Conservation (phyloP, 2,888 invertebrate species). For the Rhingia campestris region DNA sequence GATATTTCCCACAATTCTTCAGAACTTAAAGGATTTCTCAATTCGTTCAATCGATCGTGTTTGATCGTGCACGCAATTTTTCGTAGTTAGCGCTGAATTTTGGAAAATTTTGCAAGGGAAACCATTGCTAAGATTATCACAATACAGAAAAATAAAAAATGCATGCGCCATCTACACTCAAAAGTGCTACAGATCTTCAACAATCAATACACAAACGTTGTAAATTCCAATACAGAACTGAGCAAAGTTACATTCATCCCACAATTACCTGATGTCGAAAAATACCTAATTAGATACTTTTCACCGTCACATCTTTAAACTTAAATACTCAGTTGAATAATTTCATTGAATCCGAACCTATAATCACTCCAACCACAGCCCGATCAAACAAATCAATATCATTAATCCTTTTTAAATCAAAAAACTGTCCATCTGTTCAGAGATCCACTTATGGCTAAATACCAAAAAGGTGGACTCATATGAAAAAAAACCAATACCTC, state of each 20-base stretch:
- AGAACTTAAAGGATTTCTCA: too few species aligned
- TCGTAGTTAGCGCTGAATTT: too few species aligned
- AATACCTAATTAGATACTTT: constrained; percentile 33
- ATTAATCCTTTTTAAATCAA: constrained; percentile 67
- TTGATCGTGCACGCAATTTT: too few species aligned
- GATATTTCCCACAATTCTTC: too few species aligned
- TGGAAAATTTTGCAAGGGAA: too few species aligned
- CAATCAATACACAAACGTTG: too few species aligned
- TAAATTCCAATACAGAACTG: too few species aligned
- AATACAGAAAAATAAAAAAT: too few species aligned
- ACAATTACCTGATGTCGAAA: not conserved
- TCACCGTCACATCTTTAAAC: constrained; percentile 20
- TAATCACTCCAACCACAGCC: constrained; percentile 62
- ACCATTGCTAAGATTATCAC: too few species aligned
- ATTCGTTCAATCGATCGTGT: too few species aligned
- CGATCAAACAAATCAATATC: constrained; percentile 67
- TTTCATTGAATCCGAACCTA: constrained; percentile 52
- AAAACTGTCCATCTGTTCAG: constrained; percentile 63
- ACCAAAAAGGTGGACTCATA: not conserved
- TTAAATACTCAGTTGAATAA: constrained; percentile 32
- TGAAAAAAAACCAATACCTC: constrained; percentile 23
- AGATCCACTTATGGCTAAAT: constrained; percentile 41
- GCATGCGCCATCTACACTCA: too few species aligned
- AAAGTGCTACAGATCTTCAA: too few species aligned
- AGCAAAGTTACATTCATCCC: not conserved